Evolutionary conservation across 2,888 invertebrate genomes (phyloP).

Genomic region (Drosophila cyrtoloma): DNA sequence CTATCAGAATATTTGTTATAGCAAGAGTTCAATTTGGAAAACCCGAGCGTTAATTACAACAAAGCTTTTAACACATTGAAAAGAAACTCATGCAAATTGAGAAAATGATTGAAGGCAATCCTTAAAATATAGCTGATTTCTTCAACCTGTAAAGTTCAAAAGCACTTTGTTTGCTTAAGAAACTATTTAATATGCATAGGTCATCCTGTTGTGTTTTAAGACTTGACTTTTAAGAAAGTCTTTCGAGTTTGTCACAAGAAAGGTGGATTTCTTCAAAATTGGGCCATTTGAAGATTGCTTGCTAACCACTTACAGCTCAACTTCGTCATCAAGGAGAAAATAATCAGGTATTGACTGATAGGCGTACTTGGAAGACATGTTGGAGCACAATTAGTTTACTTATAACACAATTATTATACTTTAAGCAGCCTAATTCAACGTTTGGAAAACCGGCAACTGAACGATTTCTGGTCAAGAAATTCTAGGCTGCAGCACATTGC

Average conservation of each 20-base stretch:
- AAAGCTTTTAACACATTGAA: background rate
- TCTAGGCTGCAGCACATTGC: background rate
- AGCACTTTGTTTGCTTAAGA: background rate
- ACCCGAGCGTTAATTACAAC: background rate
- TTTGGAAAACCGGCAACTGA: conserved; percentile 10
- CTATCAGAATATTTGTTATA: background rate
- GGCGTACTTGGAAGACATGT: conserved; percentile 72
- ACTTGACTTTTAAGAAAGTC: background rate
- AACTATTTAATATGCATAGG: background rate
- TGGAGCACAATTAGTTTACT: background rate
- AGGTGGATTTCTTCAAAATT: background rate
- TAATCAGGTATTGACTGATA: conserved; percentile 69
- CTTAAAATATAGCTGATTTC: background rate
- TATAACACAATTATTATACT: background rate
- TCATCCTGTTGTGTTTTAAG: background rate
- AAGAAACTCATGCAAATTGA: too few species aligned
- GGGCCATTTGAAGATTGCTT: background rate
- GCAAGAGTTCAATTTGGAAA: background rate
- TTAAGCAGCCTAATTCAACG: background rate
- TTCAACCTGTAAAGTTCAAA: background rate
- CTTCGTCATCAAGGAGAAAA: conserved; percentile 37
- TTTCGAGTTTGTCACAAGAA: background rate
- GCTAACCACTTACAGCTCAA: conserved; percentile 31
- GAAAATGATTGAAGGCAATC: background rate
- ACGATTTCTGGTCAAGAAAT: background rate